Conservation (phyloP, 2,797 vertebrate species). For the Brachyalestes nurse region DNA sequence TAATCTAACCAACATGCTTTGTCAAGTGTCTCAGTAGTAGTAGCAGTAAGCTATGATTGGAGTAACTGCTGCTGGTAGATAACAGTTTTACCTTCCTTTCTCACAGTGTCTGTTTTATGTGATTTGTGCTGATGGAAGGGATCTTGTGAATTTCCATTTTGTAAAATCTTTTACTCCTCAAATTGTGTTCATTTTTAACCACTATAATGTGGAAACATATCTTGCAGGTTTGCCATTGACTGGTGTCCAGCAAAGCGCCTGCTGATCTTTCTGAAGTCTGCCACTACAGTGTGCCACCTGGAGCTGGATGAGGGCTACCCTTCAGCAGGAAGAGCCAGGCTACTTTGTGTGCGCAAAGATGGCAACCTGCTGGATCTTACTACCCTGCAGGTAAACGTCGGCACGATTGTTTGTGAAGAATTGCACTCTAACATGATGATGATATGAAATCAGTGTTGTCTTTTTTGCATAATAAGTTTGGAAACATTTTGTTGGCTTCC, state of each 20-base stretch:
- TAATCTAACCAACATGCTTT: too few species aligned
- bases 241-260: conserved; percentile 73
- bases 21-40: too few species aligned
- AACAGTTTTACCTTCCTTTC: too few species aligned
- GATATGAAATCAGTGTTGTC: background rate
- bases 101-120: too few species aligned
- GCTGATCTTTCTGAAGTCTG: conserved; percentile 76
- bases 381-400: conserved; percentile 65
- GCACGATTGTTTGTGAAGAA: background rate
- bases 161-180: background rate
- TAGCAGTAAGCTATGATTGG: too few species aligned
- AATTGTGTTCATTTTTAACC: too few species aligned
- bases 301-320: conserved; percentile 76
- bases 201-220: background rate
- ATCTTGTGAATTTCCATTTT: background rate
- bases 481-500: too few species aligned
- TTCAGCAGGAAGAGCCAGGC: conserved; percentile 56
- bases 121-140: too few species aligned
- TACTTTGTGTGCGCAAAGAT: conserved; percentile 67
- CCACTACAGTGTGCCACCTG: conserved; percentile 71
- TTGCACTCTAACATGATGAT: background rate
- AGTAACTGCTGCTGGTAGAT: too few species aligned
- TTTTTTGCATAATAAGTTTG: too few species aligned
- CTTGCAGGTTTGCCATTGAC: conserved; percentile 78
- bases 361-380: conserved; percentile 57